Base-by-base conservation (phyloP, 1,140 invertebrate species). In the Drosophila oshimai region DNA sequence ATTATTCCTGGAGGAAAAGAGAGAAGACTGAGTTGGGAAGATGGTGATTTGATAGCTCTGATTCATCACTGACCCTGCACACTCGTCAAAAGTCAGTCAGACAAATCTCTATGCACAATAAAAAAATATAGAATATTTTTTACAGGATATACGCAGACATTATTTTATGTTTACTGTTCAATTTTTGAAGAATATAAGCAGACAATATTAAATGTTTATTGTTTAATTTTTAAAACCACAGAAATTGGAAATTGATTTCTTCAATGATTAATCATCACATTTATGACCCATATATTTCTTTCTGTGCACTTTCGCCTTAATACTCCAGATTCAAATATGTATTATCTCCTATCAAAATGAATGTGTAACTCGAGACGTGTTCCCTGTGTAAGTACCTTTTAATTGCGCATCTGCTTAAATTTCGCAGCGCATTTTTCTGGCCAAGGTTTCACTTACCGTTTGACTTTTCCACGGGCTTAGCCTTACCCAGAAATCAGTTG, bases 341-440 rank as follows among this genome's bases (percentile, higher is more conserved):
- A 6, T 33, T 17, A 31, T 31, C 6, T 18, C 17, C 6, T 17
- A 50, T 78, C 34, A 10, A 10, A 7, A 33, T 65, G 60, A 24
- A 57, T 24, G 33, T 53, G 80, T 69, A 84, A 84, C 49, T 33
- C 17, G 80, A 84, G 42, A 60, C n/a, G 42, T 24, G 9, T 33
- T 42, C 37, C 33, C 41, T 47, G 12, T 64, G 53, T 80, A 81
- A 67, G 67, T 80, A 58, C 57, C 36, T 60, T 46, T 64, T 86
- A 89, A 89, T 87, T 89, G 86, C 86, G 69, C 86, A 89, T 89
- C 86, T 89, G 86, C 61, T 60, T 33, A 65, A 67, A 69, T 64
- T 81, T 62, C 26, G 4, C 44, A 42, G 15, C 20, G 47, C 18
- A 33, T 31, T 53, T 54, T 68, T 45, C 67, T 51, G 31, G 24